Base-by-base conservation (phyloP, 2,797 vertebrate species). In the Galago senegalensis region DNA sequence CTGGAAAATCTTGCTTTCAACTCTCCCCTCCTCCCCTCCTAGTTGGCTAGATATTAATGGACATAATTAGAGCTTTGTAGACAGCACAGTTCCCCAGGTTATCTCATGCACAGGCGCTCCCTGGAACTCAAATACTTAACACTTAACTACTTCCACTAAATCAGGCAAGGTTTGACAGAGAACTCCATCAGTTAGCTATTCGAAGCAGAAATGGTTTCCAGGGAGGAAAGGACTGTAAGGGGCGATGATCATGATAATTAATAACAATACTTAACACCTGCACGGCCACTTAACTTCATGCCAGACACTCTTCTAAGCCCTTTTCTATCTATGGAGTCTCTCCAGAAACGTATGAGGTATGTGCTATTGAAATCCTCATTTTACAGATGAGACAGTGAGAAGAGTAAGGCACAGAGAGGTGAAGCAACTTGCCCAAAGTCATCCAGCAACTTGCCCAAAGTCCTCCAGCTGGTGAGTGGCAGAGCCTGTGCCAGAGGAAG, bases 31-130 rank as follows among this genome's bases (percentile, higher is more conserved):
- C 17, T 76, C 82, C 96, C 17, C 67, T 95, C 60, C 76, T 93
- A 80, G 60, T 76, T 92, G 86, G 58, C 70, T 96, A 93, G 75
- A 83, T 88, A 93, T 91, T 93, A 95, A 96, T 93, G 75, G 63
- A 40, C n/a, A 5, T 56, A 96, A 67, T 88, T 81, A 95, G n/a
- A 87, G 83, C 37, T 88, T 92, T 91, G 83, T 43, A 80, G 72
- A 83, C 58, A 93, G n/a, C 69, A 79, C 37, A 20, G 53, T 87
- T 80, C 76, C 84, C 93, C 63, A 70, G 79, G 75, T 89, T 84
- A 61, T 84, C 69, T 95, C 76, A 31, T 93, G 70, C 70, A 94
- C 67, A 89, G 79, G 79, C 95, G 87, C n/a, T 83, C 69, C 8
- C 6, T 89, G 67, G 75, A 92, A 93, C n/a, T 56, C 61, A 80